Base-by-base conservation (phyloP, 2,113 vertebrate species). In the Hirundichthys speculiger region DNA sequence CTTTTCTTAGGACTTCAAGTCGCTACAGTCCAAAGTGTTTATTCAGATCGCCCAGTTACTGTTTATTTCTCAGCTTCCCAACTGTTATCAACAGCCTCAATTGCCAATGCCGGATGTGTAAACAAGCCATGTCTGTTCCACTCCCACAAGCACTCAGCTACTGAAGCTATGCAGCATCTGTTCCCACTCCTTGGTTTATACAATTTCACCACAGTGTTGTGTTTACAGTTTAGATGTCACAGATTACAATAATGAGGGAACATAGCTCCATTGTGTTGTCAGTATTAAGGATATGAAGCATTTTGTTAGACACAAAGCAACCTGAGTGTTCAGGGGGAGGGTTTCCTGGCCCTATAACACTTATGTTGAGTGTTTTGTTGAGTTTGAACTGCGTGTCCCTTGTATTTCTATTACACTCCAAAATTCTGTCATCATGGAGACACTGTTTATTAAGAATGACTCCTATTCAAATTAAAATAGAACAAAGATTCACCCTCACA, bases 281-380 rank as follows among this genome's bases (percentile, higher is more conserved):
- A 2, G 2, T 58, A 24, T 43, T 54, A 8, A 34, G 16, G 41
- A 41, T 13, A 62, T 71, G 25, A 80, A 69, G 62, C 30, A 52
- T 62, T 67, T 30, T 61, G 10, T 40, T 14, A 5, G 39, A 57
- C 53, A 60, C 64, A 42, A 63, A 68, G 53, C 45, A 24, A 64
- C 57, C 24, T 61, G 39, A 56, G 62, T 82, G 66, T 79, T 73
- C 76, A 67, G 40, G 27, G 21, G 52, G 45, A 51, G n/a, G 45
- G 15, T 38, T 79, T 82, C 83, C 83, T 77, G 65, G 54, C 64
- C 54, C 41, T 10, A 40, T 15, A 47, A n/a, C n/a, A n/a, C n/a
- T n/a, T n/a, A n/a, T n/a, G n/a, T n/a, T n/a, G n/a, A 21, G 22
- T 19, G 25, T 22, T 65, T 50, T 42, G 64, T 46, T 24, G 25